phyloP scores from a whole-genome alignment of 2,113 vertebrate species.

The Sceloporus tristichus region DNA sequence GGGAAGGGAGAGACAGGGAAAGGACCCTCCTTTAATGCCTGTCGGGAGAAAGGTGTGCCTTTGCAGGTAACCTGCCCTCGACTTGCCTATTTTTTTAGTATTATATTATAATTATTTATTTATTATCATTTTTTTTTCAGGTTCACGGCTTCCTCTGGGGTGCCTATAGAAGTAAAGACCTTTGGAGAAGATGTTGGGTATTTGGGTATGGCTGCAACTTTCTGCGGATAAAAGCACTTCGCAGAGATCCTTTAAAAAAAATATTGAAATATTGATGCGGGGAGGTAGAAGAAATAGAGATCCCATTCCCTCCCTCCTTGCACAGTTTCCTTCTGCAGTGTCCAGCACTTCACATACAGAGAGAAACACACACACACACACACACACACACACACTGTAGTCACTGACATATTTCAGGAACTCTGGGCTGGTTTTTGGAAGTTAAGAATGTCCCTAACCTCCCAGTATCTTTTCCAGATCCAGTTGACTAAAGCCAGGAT shows the following conservation, averaged over 20 bases:
- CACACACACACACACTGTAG: too few relatives aligned
- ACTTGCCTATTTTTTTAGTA: too few relatives aligned
- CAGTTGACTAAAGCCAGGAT: slow-evolving; percentile 23
- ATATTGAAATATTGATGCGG: neutral
- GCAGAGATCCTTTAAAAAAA: neutral
- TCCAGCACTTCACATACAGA: neutral
- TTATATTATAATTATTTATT: too few relatives aligned
- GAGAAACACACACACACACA: neutral
- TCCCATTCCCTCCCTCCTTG: neutral
- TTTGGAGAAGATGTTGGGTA: neutral
- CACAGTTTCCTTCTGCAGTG: neutral
- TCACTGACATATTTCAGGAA: slow-evolving; percentile 37
- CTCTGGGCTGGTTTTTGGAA: slow-evolving; percentile 31
- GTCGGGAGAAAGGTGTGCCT: neutral
- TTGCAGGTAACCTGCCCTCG: neutral
- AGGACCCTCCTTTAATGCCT: neutral
- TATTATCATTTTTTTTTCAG: neutral
- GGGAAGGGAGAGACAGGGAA: too few relatives aligned
- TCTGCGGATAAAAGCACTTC: neutral
- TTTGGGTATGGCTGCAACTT: too few relatives aligned
- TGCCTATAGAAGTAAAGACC: neutral
- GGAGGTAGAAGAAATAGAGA: too few relatives aligned
- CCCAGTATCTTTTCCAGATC: slow-evolving; percentile 42
- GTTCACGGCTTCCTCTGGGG: neutral
- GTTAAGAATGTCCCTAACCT: slow-evolving; percentile 29